Percentiles rank a stretch among this genome's conserved stretches.
Conservation (phyloP, 2,113 vertebrate genomes). For the Cacatua alba region DNA sequence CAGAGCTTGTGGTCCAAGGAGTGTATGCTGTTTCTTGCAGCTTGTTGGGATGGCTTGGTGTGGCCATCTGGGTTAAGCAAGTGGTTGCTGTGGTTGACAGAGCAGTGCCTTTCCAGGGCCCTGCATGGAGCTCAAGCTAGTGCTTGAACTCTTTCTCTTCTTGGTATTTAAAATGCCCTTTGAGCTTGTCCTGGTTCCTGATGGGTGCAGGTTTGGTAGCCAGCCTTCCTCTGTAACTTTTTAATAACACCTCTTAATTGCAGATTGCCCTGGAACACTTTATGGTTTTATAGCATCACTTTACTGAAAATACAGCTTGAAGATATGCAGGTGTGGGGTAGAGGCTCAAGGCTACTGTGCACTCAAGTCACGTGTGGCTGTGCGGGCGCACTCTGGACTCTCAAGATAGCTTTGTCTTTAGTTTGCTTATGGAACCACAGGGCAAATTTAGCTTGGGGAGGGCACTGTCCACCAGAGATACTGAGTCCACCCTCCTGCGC, state of each 20-base stretch:
- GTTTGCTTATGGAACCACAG: not conserved
- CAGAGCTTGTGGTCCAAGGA: not conserved
- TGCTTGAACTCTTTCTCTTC: not conserved
- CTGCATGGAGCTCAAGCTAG: not conserved
- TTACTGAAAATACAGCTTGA: not conserved
- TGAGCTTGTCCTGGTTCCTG: not conserved
- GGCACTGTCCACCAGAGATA: not conserved
- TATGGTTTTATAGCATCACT: conserved; percentile 25
- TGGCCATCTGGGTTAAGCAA: not conserved
- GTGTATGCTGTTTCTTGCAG: not conserved
- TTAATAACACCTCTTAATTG: not conserved
- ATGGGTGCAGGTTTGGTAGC: not conserved
- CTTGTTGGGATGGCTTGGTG: not conserved
- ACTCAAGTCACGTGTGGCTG: not conserved
- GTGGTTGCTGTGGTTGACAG: not conserved
- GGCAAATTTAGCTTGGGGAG: not conserved
- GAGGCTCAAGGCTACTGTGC: not conserved
- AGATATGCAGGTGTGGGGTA: rapidly evolving
- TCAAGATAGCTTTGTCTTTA: not conserved
- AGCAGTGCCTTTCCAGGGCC: not conserved
- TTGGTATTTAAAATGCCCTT: not conserved
- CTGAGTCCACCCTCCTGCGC: not conserved
- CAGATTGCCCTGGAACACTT: not conserved
- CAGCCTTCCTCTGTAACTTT: not conserved
- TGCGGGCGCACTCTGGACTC: not conserved